These are phyloP conservation scores for Diachrysia chrysitis DNA, from an alignment of 2,888 invertebrate species.

Conservation along the genomic window DNA sequence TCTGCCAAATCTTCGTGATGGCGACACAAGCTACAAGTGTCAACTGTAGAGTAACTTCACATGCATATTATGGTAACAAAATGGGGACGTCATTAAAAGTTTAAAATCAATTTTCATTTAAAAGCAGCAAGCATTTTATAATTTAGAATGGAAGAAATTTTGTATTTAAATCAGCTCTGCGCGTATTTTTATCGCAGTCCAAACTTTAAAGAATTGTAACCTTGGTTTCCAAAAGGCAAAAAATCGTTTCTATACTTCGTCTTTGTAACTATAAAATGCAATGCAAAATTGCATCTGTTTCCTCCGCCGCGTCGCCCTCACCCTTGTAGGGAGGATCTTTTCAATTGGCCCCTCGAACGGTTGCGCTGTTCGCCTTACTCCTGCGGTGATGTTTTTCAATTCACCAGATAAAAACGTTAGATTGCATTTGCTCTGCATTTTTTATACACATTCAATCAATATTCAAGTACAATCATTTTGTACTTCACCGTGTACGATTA, in stretches of 20 bases:
- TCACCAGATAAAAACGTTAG: conserved; percentile 62
- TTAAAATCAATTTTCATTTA: conserved; percentile 64
- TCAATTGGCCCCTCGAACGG: conserved; percentile 71
- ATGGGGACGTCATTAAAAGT: conserved; percentile 72
- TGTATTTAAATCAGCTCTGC: conserved; percentile 8
- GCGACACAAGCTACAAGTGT: conserved; percentile 83
- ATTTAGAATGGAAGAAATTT: conserved; percentile 33
- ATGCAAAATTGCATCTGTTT: conserved; percentile 76
- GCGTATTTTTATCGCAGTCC: not conserved
- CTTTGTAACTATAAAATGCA: conserved; percentile 72
- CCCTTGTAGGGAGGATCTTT: conserved; percentile 72
- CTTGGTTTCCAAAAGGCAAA: conserved; percentile 65
- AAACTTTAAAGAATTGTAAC: conserved; percentile 58
- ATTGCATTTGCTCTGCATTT: conserved; percentile 62
- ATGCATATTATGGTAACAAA: conserved; percentile 78
- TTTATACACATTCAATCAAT: conserved; percentile 49
- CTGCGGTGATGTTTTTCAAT: conserved; percentile 76
- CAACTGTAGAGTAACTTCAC: conserved; percentile 69
- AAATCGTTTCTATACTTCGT: conserved; percentile 64
- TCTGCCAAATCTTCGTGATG: conserved; percentile 75
- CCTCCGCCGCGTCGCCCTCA: conserved; percentile 64
- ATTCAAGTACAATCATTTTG: conserved; percentile 1
- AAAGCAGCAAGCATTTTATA: conserved; percentile 47
- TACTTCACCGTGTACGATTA: conserved; percentile 2
- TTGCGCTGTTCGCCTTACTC: conserved; percentile 61